These are phyloP conservation scores for Chaetogeoica ovagalla DNA, from an alignment of 2,888 invertebrate genomes.

Conservation along the genomic window DNA sequence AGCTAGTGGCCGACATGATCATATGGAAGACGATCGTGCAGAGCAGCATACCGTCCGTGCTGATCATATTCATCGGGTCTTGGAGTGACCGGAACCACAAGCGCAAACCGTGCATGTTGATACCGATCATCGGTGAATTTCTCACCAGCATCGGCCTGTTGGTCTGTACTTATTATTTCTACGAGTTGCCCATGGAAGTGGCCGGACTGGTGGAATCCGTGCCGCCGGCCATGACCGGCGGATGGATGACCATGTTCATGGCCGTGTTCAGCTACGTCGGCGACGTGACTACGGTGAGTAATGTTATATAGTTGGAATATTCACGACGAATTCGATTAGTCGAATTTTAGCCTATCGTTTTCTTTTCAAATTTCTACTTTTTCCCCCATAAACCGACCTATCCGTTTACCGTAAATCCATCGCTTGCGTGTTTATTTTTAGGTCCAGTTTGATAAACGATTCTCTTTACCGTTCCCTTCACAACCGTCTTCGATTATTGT, in stretches of 20 bases:
- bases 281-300: constrained; percentile 72
- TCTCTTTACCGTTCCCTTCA: too few species aligned
- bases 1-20: constrained; percentile 76
- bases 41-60: constrained; percentile 77
- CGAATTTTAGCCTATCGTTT: too few species aligned
- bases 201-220: constrained; percentile 79
- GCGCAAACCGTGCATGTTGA: constrained; percentile 78
- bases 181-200: constrained; percentile 75
- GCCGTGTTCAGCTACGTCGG: constrained; percentile 87
- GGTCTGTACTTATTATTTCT: constrained; percentile 77
- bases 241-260: constrained; percentile 90
- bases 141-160: constrained; percentile 77
- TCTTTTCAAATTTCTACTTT: too few species aligned
- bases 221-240: constrained; percentile 80
- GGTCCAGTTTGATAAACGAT: too few species aligned
- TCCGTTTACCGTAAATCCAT: too few species aligned
- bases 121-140: constrained; percentile 81
- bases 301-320: too few species aligned
- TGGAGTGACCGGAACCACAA: constrained; percentile 66
- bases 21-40: constrained; percentile 86
- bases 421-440: too few species aligned
- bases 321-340: too few species aligned
- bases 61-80: constrained; percentile 81
- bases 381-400: too few species aligned
- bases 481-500: too few species aligned